Evolutionary conservation across 2,797 vertebrate species (phyloP), one percentile per base, ranked within the genome.

Genomic region (Enteromius afrohamiltoni): DNA sequence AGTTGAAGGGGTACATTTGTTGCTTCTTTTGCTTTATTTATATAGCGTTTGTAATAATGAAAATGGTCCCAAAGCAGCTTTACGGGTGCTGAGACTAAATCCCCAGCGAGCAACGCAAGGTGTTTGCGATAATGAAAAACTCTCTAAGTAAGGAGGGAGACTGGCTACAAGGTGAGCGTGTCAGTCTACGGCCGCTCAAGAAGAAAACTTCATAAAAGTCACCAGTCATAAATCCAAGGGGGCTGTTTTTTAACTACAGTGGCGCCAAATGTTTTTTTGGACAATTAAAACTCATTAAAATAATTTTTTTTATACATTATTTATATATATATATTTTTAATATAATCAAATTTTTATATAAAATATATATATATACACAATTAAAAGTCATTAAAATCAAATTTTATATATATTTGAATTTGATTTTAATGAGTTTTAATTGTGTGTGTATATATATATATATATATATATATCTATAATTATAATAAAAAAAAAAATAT

Each of bases 91-190:
- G 11, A 31, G 34, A 69, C 23, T 21, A 70, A 75, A 78, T 83
- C 82, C 65, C 74, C 8, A 3, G 74, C 19, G 51, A 60, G 37
- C 5, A 55, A 62, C 14, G 0, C 65, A 78, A 62, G 75, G 65
- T 83, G 75, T 71, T 78, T 83, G 75, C 47, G 53, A 68, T 78
- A 78, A 77, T 83, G 53, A 78, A 83, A 83, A 83, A 49, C 53
- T 83, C 37, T 10, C 45, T 68, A 55, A 67, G 71, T 67, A 76
- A 34, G 19, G 71, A 67, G 2, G 11, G 58, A 67, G 73, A 68
- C 4, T 40, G 49, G 37, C 40, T 83, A 23, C 65, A 83, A 49
- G 82, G 75, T 47, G 75, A 83, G 26, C 21, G 0, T 62, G 47
- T 75, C 42, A 70, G 69, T 60, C 55, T 71, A 34, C 13, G 40